Evolutionary conservation across 1,140 invertebrate genomes (phyloP).

Genomic region (Microplitis mediator): DNA sequence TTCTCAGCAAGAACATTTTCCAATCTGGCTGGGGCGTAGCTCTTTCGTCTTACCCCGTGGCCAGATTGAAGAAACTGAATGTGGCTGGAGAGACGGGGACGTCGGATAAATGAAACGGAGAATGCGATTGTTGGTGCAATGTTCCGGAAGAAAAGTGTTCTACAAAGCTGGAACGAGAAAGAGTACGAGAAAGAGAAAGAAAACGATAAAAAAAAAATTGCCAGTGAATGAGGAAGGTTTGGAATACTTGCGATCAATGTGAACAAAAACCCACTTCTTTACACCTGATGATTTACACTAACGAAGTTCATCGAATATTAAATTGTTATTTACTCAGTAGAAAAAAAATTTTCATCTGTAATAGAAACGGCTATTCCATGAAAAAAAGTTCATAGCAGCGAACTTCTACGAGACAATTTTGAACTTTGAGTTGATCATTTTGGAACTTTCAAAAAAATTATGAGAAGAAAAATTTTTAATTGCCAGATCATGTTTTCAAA

Average conservation of each 20-base stretch:
- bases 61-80: constrained; percentile 56
- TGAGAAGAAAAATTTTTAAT: no score
- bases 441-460: no score
- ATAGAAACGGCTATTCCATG: no score
- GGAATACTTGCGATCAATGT: neutral
- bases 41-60: constrained; percentile 21
- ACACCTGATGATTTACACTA: neutral
- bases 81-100: constrained; percentile 30
- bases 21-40: constrained; percentile 44
- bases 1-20: constrained; percentile 52
- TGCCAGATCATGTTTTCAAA: no score
- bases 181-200: constrained; percentile 38
- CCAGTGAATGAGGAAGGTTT: neutral
- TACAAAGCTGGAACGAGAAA: constrained; percentile 21
- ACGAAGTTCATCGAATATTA: neutral
- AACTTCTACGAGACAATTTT: no score
- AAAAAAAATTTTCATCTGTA: no score
- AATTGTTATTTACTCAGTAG: neutral
- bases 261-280: constrained; percentile 15
- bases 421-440: no score
- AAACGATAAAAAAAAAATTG: constrained; percentile 2
- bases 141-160: constrained; percentile 58
- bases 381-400: no score
- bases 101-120: constrained; percentile 40
- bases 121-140: constrained; percentile 58